Conservation (phyloP, 2,888 invertebrate species). For the Epicampocera succincta region DNA sequence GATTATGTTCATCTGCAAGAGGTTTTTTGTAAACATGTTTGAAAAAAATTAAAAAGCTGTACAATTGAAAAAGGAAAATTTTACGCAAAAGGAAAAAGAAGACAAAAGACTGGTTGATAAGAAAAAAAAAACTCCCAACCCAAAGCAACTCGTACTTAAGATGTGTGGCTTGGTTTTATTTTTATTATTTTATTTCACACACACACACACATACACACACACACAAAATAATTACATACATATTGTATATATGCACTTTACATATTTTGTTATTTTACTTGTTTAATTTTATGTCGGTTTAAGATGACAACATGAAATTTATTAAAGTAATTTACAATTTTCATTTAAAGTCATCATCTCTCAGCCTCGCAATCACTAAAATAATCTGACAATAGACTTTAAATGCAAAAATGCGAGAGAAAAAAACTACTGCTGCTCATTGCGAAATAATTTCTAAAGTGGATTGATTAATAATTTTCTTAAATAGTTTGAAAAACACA, state of each 20-base stretch:
- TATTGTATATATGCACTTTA: background rate
- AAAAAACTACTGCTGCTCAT: too few relatives aligned
- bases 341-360: conserved; percentile 8
- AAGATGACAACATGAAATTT: conserved; percentile 37
- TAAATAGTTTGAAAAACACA: too few relatives aligned
- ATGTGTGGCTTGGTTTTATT: conserved; percentile 26
- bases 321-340: conserved; percentile 22
- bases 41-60: conserved; percentile 16
- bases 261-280: conserved; percentile 16
- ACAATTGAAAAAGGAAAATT: conserved; percentile 32
- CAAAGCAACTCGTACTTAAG: conserved; percentile 7
- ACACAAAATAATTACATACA: conserved; percentile 26
- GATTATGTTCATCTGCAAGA: conserved; percentile 35
- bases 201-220: background rate
- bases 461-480: too few relatives aligned
- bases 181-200: conserved; percentile 14
- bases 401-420: background rate
- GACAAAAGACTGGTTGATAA: background rate
- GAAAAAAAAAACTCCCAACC: conserved; percentile 24
- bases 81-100: conserved; percentile 15
- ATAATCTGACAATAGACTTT: conserved; percentile 5
- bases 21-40: conserved; percentile 34
- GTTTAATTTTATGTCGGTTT: conserved; percentile 19
- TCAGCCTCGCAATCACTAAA: conserved; percentile 10
- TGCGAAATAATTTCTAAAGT: too few relatives aligned